Evolutionary conservation across 2,888 invertebrate genomes (phyloP), one percentile per base, ranked within the genome.

Genomic region (Apodemia zela): DNA sequence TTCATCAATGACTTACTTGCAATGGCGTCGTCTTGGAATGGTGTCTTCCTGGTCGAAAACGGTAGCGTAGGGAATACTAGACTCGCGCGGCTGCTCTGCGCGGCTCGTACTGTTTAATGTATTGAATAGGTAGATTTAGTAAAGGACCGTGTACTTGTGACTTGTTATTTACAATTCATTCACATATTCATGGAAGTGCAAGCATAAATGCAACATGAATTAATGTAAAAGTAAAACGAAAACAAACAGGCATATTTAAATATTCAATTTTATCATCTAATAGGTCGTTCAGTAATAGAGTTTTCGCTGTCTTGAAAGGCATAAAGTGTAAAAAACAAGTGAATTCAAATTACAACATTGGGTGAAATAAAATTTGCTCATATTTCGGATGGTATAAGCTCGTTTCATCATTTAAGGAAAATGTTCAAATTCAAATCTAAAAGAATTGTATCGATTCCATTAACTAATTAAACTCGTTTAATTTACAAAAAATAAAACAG

Each of bases 1-100:
- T 33, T 7, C 33, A 2, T 33, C 2, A 10, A 33, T 57, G 69
- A 87, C 87, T 86, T 77, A 92, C 93, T 90, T 72, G 92, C 86
- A 59, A 88, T 84, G 68, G 87, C 82, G 74, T 90, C 91, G 72
- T 92, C 92, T 71, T 93, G 93, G 77, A 93, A 93, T 59, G 90
- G 82, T 25, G 89, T 81, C 73, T 93, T 89, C 72, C 89, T 89
- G 62, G 93, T 91, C 57, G 89, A 83, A 82, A 95, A 95, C 49
- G 94, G 93, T 76, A 95, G 92, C 79, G 95, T 89, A 51, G 96
- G 96, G 84, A 96, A 95, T 75, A 95, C 95, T 71, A 96, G 94
- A 87, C 96, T 96, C 69, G 95, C 95, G 76, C 96, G 93, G 71
- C 95, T 94, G 80, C 94, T 95, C 73, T 94, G 94, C 72, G 95